Evolutionary conservation across 2,113 vertebrate genomes (phyloP).

Genomic region (Orthonyx spaldingii): DNA sequence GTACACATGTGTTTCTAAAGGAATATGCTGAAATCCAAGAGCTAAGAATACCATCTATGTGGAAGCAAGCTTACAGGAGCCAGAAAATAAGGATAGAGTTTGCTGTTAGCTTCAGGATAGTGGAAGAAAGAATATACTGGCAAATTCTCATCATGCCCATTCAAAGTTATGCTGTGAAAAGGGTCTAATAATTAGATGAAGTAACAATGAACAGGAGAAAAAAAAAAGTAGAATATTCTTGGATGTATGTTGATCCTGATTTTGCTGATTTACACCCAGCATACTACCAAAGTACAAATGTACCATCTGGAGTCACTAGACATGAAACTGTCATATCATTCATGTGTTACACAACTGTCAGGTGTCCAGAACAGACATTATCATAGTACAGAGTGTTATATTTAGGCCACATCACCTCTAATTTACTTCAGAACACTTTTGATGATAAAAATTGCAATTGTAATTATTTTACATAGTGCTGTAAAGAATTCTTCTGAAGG

Average conservation of each 20-base stretch:
- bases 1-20: background rate
- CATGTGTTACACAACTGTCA: conserved; percentile 9
- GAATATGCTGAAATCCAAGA: background rate
- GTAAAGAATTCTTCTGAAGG: conserved; percentile 25
- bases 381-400: background rate
- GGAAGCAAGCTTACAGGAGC: background rate
- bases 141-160: background rate
- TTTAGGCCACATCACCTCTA: background rate
- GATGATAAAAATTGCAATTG: background rate
- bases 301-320: conserved; percentile 55
- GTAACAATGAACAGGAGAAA: background rate
- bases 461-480: background rate
- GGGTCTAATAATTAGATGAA: background rate
- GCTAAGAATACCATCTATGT: background rate
- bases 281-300: background rate
- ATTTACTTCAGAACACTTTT: background rate
- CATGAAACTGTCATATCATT: conserved; percentile 45
- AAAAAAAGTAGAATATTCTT: background rate
- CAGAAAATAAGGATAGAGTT: background rate
- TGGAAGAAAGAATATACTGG: background rate
- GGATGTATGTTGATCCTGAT: conserved; percentile 10
- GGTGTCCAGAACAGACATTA: background rate
- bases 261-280: conserved; percentile 28
- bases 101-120: background rate
- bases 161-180: background rate